Conservation (phyloP, 2,888 invertebrate genomes). For the Phania funesta region DNA sequence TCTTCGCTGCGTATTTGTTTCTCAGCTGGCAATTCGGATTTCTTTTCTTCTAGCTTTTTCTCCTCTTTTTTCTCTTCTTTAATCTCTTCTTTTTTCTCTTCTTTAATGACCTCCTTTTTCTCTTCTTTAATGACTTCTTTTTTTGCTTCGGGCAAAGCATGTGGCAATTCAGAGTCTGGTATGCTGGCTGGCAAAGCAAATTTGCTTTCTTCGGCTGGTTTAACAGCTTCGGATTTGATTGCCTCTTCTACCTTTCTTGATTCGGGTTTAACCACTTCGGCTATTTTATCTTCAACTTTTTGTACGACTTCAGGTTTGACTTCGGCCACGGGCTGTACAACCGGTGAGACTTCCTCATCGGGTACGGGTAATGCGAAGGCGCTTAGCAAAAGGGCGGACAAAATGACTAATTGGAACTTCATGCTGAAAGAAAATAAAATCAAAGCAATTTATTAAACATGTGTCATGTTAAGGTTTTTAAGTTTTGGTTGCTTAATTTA, state of each 20-base stretch:
- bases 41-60: constrained; percentile 66
- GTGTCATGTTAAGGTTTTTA: neutral
- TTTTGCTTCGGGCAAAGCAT: constrained; percentile 67
- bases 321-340: constrained; percentile 70
- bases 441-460: neutral
- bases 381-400: constrained; percentile 74
- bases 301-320: constrained; percentile 59
- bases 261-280: constrained; percentile 65
- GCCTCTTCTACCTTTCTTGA: constrained; percentile 58
- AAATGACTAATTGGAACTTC: constrained; percentile 77
- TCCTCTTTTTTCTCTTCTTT: constrained; percentile 66
- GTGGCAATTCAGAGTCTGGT: constrained; percentile 71
- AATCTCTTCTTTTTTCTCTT: constrained; percentile 63
- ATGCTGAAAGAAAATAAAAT: constrained; percentile 71
- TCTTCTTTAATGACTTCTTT: constrained; percentile 51
- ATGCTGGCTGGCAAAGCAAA: constrained; percentile 67
- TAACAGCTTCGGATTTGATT: constrained; percentile 28
- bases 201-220: constrained; percentile 52
- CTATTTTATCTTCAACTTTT: constrained; percentile 61
- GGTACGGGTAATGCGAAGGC: constrained; percentile 76
- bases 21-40: constrained; percentile 63
- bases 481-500: neutral
- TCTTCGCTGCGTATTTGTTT: constrained; percentile 71
- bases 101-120: constrained; percentile 50
- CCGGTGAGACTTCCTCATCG: constrained; percentile 75